Conservation (phyloP, 35 echinoderm and acorn worm species). For the Chiridota heheva region DNA sequence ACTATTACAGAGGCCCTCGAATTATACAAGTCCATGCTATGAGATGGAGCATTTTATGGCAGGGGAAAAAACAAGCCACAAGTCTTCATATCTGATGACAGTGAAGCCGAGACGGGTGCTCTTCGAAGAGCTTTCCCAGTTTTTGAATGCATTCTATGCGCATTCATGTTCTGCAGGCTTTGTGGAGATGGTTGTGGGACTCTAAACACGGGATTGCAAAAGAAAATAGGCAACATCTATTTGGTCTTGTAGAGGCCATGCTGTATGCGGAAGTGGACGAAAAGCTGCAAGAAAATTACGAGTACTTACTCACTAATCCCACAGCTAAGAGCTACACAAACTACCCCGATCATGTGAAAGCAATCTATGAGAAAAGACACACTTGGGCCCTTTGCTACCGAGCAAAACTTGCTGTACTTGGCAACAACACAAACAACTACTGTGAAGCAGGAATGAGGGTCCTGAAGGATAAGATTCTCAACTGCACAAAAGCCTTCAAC, state of each 20-base stretch:
- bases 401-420: not conserved
- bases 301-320: not conserved
- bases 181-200: slow-evolving; percentile 57
- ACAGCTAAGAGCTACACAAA: slow-evolving; percentile 5
- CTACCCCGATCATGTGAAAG: not conserved
- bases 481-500: slow-evolving; percentile 31
- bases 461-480: slow-evolving; percentile 27
- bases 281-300: not conserved
- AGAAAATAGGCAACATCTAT: slow-evolving; percentile 15
- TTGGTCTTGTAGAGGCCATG: slow-evolving; percentile 7
- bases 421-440: slow-evolving; percentile 37
- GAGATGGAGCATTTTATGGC: slow-evolving; percentile 43
- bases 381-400: not conserved
- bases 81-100: slow-evolving; percentile 74
- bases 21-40: slow-evolving; percentile 27
- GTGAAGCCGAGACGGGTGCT: slow-evolving; percentile 34
- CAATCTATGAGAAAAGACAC: slow-evolving; percentile 21
- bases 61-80: slow-evolving; percentile 42
- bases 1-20: slow-evolving; percentile 32
- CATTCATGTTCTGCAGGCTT: slow-evolving; percentile 54
- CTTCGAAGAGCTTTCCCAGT: slow-evolving; percentile 48
- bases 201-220: slow-evolving; percentile 14
- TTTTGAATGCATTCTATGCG: slow-evolving; percentile 38
- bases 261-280: not conserved
- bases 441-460: slow-evolving; percentile 8